Conservation (phyloP, 2,888 invertebrate genomes). For the Sinohyriopsis cumingii region DNA sequence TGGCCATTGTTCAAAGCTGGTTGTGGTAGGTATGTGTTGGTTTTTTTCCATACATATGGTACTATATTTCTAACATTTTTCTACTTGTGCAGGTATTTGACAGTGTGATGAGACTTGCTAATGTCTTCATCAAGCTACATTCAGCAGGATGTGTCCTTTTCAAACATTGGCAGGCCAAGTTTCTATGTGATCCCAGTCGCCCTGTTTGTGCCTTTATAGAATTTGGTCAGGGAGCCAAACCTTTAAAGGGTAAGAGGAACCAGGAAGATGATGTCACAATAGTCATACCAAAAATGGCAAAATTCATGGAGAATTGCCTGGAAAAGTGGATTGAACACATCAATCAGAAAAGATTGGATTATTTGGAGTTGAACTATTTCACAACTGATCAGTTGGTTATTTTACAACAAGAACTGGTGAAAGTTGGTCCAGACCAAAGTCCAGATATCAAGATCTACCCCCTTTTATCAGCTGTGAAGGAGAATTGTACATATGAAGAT, state of each 20-base stretch:
- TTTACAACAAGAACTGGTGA: conserved; percentile 53
- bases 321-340: conserved; percentile 52
- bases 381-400: conserved; percentile 64
- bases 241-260: conserved; percentile 25
- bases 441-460: conserved; percentile 40
- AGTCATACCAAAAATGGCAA: conserved; percentile 45
- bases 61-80: neutral
- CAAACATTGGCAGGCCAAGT: conserved; percentile 51
- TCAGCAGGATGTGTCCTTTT: conserved; percentile 61
- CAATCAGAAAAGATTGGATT: conserved; percentile 36
- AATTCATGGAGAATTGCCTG: conserved; percentile 51
- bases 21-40: no score
- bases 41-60: neutral
- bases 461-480: conserved; percentile 44
- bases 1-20: no score
- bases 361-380: conserved; percentile 56
- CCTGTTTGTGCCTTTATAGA: conserved; percentile 41
- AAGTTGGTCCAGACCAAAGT: conserved; percentile 29
- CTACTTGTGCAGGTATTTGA: conserved; percentile 52
- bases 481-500: conserved; percentile 39
- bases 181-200: conserved; percentile 38
- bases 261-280: conserved; percentile 27
- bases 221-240: conserved; percentile 38
- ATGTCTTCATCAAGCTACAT: conserved; percentile 52
- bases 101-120: conserved; percentile 53